These are phyloP conservation scores for Megalurothrips usitatus DNA, from an alignment of 2,888 invertebrate genomes.

Conservation along the genomic window DNA sequence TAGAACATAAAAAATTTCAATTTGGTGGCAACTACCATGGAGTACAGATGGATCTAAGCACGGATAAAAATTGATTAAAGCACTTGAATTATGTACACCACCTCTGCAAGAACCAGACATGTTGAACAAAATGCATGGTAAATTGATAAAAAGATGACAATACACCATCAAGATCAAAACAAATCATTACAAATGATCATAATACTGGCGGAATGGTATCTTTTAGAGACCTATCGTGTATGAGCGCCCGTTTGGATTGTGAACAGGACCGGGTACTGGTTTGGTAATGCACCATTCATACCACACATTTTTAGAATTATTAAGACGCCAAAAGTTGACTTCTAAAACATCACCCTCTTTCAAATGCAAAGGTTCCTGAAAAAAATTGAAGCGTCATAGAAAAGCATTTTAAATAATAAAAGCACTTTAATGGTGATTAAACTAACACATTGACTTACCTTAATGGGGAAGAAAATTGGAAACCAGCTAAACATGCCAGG, in stretches of 20 bases:
- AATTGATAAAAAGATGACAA: neutral
- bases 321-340: constrained; percentile 83
- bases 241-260: constrained; percentile 70
- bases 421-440: neutral
- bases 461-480: constrained; percentile 88
- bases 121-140: neutral
- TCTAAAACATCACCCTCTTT: constrained; percentile 65
- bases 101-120: neutral
- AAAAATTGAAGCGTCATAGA: constrained; percentile 27
- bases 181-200: neutral
- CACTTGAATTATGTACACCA: neutral
- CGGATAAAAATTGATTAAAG: neutral
- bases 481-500: constrained; percentile 97
- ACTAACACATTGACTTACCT: constrained; percentile 51
- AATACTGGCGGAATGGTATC: constrained; percentile 30
- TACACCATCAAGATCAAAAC: neutral
- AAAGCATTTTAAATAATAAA: neutral
- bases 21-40: neutral
- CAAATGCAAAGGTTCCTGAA: constrained; percentile 68
- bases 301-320: constrained; percentile 80
- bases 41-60: neutral
- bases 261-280: constrained; percentile 56
- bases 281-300: constrained; percentile 85
- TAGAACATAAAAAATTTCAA: no score
- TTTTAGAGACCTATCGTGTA: constrained; percentile 60